Conservation (phyloP, 1,140 invertebrate genomes). For the Macrostomum lignano region DNA sequence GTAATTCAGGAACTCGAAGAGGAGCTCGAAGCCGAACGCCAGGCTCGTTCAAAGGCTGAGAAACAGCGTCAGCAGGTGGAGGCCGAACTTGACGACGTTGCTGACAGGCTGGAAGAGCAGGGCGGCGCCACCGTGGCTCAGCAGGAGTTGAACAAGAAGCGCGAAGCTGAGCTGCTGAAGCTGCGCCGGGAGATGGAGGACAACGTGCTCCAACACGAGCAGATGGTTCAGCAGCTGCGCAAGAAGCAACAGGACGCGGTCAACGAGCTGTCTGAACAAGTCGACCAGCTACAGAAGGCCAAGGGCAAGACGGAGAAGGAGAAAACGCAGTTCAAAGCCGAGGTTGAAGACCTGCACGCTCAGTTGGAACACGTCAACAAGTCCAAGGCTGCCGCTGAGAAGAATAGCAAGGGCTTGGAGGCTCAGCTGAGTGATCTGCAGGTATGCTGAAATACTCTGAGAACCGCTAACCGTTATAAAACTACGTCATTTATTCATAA, state of each 20-base stretch:
- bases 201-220: conserved; percentile 86
- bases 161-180: conserved; percentile 87
- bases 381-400: conserved; percentile 78
- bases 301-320: conserved; percentile 97
- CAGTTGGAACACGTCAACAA: conserved; percentile 48
- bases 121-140: conserved; percentile 93
- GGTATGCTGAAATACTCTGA: no score
- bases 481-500: no score
- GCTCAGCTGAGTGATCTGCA: conserved; percentile 67
- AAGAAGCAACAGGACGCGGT: conserved; percentile 99
- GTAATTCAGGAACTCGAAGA: conserved; percentile 89
- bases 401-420: conserved; percentile 75
- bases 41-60: conserved; percentile 36
- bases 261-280: conserved; percentile 72
- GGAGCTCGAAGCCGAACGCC: conserved; percentile 79
- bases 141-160: conserved; percentile 87
- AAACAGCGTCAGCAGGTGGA: conserved; percentile 13
- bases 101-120: conserved; percentile 82
- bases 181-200: conserved; percentile 89
- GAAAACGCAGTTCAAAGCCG: conserved; percentile 58
- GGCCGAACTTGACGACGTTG: conserved; percentile 28
- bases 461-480: no score
- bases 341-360: conserved; percentile 66
- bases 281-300: conserved; percentile 92
- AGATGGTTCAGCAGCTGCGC: conserved; percentile 63